These are phyloP conservation scores for Muscicapa striata DNA, from an alignment of 2,797 vertebrate species.

Conservation along the genomic window DNA sequence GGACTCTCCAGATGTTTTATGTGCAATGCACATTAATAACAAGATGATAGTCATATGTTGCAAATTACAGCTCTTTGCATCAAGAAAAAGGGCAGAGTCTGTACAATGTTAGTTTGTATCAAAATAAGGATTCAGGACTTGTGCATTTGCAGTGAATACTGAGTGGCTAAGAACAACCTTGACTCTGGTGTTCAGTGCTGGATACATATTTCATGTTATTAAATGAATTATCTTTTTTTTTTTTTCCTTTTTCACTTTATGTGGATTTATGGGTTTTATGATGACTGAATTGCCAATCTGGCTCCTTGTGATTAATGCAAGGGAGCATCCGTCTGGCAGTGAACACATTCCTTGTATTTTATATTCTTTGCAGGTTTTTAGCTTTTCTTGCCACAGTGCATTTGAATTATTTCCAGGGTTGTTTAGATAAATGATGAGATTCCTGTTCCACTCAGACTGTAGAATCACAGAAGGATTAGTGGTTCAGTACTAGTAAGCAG, in stretches of 20 bases:
- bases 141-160: background rate
- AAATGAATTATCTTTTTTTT: background rate
- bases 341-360: background rate
- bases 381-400: background rate
- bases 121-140: background rate
- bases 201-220: background rate
- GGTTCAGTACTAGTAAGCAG: background rate
- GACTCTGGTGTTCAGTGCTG: background rate
- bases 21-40: background rate
- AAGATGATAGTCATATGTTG: background rate
- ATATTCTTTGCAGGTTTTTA: background rate
- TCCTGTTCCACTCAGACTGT: background rate
- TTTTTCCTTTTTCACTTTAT: background rate
- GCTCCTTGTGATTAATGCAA: background rate
- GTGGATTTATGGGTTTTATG: background rate
- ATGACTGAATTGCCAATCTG: background rate
- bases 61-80: background rate
- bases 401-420: background rate
- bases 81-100: background rate
- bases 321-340: background rate
- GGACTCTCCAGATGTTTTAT: background rate
- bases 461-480: background rate
- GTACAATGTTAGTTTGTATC: background rate
- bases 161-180: background rate
- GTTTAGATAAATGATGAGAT: background rate